Base-by-base conservation (phyloP, 2,797 vertebrate species). In the Peromyscus nudipes region DNA sequence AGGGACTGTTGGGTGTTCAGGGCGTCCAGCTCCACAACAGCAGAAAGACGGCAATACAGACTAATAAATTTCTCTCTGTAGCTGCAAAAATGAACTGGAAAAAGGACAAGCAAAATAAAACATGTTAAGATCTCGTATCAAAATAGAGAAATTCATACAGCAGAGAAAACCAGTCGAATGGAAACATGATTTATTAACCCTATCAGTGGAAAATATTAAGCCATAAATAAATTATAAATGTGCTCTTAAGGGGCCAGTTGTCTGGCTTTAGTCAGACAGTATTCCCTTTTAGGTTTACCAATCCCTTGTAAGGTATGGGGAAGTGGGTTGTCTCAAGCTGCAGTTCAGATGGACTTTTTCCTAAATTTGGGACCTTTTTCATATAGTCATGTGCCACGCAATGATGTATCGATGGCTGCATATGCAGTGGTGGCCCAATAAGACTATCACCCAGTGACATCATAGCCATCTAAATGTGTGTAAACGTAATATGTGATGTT, bases 41-140 rank as follows among this genome's bases (percentile, higher is more conserved):
- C 99, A 98, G 99, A 99, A 98, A 99, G 99, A 80, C 99, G 99
- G 98, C 99, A 99, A 99, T 99, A 99, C 96, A 99, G 99, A 96
- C 99, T 99, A 99, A 99, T 99, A 98, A 99, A 99, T 98, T 99
- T 99, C 98, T 99, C 99, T 96, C 99, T 99, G 99, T 99, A 99
- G 96, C 99, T 99, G 98, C 99, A 99, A 99, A 99, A 99, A 98
- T 99, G 99, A 98, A 99, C 99, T 99, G 98, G 95, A 98, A 98
- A 98, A 98, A 97, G 92, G 98, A 98, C 98, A 98, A 98, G 96
- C 95, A 98, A 98, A 98, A 98, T 96, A 97, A 97, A 98, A 89
- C 96, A 96, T 95, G 97, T 99, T 98, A 98, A 94, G 92, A 97
- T 97, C 95, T 97, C 91, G 89, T 97, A 98, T 98, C 97, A 97